Percentiles rank a stretch among this genome's conserved stretches.
These are phyloP conservation scores for Lathronympha strigana DNA, from an alignment of 2,888 invertebrate species.

Conservation along the genomic window DNA sequence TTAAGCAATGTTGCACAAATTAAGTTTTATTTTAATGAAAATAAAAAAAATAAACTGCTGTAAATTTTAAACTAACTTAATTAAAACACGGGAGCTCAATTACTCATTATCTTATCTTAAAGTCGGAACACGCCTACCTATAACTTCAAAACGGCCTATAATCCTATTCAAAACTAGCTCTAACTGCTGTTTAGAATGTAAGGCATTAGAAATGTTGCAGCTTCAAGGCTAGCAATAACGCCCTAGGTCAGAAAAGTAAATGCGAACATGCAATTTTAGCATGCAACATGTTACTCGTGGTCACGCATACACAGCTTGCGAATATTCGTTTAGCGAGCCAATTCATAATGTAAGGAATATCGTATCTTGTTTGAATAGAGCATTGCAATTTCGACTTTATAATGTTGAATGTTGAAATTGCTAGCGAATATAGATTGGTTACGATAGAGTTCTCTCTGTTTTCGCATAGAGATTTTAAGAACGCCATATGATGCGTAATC, in stretches of 20 bases:
- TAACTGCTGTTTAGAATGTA: constrained; percentile 3
- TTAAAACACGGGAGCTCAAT: constrained; percentile 8
- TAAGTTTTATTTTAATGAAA: no score
- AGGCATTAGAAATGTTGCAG: neutral
- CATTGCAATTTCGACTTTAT: neutral
- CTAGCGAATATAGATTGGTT: neutral
- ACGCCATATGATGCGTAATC: neutral
- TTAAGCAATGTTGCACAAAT: no score
- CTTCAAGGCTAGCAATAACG: constrained; percentile 29
- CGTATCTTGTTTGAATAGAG: neutral
- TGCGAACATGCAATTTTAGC: constrained; percentile 33
- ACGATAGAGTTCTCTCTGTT: neutral
- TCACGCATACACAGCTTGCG: constrained; percentile 20
- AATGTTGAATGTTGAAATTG: neutral
- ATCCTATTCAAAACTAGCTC: no score
- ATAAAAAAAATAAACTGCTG: no score
- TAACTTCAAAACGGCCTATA: neutral
- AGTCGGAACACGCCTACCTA: neutral
- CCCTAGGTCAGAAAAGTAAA: constrained; percentile 24
- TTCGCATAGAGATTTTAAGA: neutral
- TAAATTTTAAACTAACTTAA: no score
- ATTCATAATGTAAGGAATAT: neutral
- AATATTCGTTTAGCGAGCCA: neutral
- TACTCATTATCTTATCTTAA: constrained; percentile 17
- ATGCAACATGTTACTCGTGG: constrained; percentile 23